Conservation (phyloP, 2,888 invertebrate species). For the Hoplodrina blanda region DNA sequence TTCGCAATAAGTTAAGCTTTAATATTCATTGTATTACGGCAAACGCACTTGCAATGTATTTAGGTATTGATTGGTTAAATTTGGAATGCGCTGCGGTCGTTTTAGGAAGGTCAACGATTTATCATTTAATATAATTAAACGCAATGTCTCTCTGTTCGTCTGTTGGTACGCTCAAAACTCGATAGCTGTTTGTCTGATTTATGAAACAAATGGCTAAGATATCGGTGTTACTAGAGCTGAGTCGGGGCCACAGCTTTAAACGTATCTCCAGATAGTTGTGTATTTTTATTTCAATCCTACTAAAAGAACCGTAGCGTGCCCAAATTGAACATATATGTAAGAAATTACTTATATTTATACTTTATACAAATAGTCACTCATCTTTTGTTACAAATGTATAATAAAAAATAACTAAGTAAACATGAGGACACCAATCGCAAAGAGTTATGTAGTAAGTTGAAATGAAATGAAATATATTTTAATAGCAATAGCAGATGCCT, state of each 20-base stretch:
- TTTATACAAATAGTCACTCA: constrained; percentile 15
- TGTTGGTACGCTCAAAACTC: background rate
- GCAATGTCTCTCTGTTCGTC: background rate
- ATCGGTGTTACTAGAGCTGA: background rate
- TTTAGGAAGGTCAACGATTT: background rate
- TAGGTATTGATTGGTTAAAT: constrained; percentile 12
- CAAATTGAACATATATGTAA: constrained; percentile 19
- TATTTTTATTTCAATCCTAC: background rate
- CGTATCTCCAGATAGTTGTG: background rate
- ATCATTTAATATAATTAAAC: background rate
- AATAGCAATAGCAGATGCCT: constrained; percentile 55
- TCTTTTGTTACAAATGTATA: constrained; percentile 37
- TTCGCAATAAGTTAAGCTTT: constrained; percentile 59
- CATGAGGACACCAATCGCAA: constrained; percentile 11
- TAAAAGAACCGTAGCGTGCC: constrained; percentile 14
- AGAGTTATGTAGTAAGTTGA: constrained; percentile 34
- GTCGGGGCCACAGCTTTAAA: background rate
- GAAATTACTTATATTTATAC: constrained; percentile 19
- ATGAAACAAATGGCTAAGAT: background rate
- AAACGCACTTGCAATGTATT: constrained; percentile 37
- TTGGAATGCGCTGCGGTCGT: constrained; percentile 23
- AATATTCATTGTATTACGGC: constrained; percentile 45
- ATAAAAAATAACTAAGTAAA: constrained; percentile 13
- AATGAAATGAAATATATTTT: constrained; percentile 42
- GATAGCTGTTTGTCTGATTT: background rate